Conservation (phyloP, 2,888 invertebrate genomes). For the Calameuta filiformis region DNA sequence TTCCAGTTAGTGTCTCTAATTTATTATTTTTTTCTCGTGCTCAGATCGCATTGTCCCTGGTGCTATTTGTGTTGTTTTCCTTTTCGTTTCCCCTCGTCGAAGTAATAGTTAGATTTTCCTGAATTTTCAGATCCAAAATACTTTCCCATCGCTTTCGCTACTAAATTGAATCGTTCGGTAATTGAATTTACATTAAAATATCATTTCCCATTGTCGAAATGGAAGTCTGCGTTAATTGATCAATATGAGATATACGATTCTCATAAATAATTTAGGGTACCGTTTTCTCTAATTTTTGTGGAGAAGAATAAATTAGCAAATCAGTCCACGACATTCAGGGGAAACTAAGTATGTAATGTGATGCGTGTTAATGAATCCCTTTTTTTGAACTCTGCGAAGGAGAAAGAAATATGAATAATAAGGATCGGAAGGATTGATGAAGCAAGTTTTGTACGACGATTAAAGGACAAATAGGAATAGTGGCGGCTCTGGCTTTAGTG, state of each 20-base stretch:
- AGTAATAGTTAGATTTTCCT: conserved; percentile 22
- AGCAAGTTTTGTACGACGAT: conserved; percentile 34
- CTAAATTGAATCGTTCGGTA: neutral
- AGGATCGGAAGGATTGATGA: conserved; percentile 21
- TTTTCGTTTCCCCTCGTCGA: conserved; percentile 4
- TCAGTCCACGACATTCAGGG: neutral
- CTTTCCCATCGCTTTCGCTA: neutral
- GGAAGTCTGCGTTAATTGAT: neutral
- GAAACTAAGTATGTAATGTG: neutral
- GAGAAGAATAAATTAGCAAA: conserved; percentile 8
- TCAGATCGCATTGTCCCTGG: conserved; percentile 32
- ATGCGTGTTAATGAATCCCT: neutral
- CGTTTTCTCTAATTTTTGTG: conserved; percentile 4
- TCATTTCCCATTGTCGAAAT: neutral
- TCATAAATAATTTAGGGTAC: neutral
- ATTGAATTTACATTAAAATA: neutral
- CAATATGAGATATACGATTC: conserved; percentile 1
- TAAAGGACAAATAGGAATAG: conserved; percentile 29
- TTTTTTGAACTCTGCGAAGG: neutral
- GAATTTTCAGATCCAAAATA: conserved; percentile 12
- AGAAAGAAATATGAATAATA: neutral
- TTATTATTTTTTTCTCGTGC: conserved; percentile 27
- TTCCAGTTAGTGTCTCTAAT: conserved; percentile 26
- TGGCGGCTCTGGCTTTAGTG: conserved; percentile 27
- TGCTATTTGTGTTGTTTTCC: conserved; percentile 27